phyloP scores from a whole-genome alignment of 2,113 vertebrate genomes.

The Coreoperca whiteheadi region DNA sequence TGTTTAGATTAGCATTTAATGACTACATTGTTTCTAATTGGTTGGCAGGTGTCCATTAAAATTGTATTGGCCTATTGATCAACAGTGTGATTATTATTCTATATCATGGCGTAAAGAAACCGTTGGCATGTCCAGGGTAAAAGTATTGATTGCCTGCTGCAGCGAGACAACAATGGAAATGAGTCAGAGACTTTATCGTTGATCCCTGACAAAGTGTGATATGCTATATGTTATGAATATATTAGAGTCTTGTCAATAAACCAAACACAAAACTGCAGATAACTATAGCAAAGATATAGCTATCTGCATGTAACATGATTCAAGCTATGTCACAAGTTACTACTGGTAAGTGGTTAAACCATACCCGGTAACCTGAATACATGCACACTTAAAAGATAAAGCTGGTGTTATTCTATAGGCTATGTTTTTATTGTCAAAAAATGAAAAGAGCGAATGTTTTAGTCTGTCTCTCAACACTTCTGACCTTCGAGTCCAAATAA shows the following conservation, averaged over 20 bases:
- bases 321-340: no score
- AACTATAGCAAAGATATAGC: no score
- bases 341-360: no score
- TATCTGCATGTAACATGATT: no score
- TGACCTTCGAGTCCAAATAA: no score
- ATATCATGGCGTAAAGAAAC: background rate
- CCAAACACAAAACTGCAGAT: background rate
- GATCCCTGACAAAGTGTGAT: background rate
- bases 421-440: no score
- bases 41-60: background rate
- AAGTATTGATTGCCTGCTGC: background rate
- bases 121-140: background rate
- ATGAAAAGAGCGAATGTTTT: no score
- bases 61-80: background rate
- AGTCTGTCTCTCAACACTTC: no score
- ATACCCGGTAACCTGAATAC: no score
- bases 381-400: no score
- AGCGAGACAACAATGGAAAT: no score
- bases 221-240: background rate
- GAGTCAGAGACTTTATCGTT: background rate
- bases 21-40: constrained; percentile 1
- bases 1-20: background rate
- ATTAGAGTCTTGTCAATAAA: background rate
- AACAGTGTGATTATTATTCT: background rate
- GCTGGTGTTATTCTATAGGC: no score